Evolutionary conservation across 2,113 vertebrate genomes (phyloP).

Genomic region (Gymnogyps californianus): DNA sequence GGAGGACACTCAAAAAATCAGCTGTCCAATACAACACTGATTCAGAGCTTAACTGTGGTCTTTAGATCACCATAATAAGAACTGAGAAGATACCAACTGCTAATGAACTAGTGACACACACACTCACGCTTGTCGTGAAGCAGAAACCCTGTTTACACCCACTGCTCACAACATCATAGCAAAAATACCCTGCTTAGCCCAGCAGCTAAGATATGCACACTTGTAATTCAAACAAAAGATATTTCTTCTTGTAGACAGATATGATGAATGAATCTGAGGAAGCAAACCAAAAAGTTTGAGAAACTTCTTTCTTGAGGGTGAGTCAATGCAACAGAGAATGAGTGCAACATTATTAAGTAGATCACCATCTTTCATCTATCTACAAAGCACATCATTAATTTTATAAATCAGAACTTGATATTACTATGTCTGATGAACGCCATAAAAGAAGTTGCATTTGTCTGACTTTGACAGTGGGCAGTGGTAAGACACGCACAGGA

Average conservation of each 20-base stretch:
- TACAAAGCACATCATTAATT: not conserved
- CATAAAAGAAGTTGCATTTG: not conserved
- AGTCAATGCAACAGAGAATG: not conserved
- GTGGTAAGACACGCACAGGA: accelerated
- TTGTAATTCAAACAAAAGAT: not conserved
- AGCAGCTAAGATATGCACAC: not conserved
- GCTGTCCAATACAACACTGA: not conserved
- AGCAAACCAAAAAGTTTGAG: not conserved
- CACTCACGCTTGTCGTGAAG: not conserved
- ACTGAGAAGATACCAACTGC: not conserved
- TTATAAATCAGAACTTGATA: not conserved
- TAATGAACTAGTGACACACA: not conserved
- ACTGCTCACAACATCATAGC: not conserved
- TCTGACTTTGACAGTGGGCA: not conserved
- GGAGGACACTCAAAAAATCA: not conserved
- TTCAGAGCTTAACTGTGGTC: not conserved
- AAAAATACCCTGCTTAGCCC: not conserved
- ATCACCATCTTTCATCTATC: not conserved
- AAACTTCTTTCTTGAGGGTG: not conserved
- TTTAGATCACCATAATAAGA: not conserved
- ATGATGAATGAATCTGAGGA: not conserved
- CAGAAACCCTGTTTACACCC: not conserved
- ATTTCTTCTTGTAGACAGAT: not conserved
- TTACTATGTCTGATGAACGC: not conserved
- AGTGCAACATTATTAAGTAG: not conserved